Percentiles rank a stretch among this genome's conserved stretches.
Conservation (phyloP, 2,888 invertebrate species). For the Drosophila mettleri region DNA sequence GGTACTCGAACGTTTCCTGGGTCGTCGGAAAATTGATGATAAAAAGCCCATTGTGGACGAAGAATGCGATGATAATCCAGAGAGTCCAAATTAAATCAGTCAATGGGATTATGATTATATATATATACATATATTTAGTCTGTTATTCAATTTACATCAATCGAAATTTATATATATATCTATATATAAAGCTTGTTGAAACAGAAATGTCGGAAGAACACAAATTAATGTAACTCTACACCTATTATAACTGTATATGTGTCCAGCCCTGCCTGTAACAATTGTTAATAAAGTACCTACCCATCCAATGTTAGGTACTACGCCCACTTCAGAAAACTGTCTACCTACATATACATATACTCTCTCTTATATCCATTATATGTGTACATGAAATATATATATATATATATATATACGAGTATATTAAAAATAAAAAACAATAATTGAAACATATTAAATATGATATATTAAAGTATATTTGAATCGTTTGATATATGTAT, state of each 20-base stretch:
- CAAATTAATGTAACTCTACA: constrained; percentile 23
- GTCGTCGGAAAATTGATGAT: constrained; percentile 79
- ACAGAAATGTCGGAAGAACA: constrained; percentile 28
- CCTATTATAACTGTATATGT: constrained; percentile 5
- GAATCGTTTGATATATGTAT: constrained; percentile 49
- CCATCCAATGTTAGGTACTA: constrained; percentile 23
- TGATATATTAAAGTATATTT: constrained; percentile 33
- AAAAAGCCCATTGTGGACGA: constrained; percentile 82
- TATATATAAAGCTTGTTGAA: constrained; percentile 17
- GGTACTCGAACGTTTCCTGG: constrained; percentile 82
- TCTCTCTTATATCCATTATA: constrained; percentile 28
- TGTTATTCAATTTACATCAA: constrained; percentile 35
- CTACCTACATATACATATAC: constrained; percentile 32
- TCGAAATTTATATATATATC: constrained; percentile 13
- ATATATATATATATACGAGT: constrained; percentile 1
- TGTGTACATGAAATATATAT: constrained; percentile 21
- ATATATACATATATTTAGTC: constrained; percentile 24
- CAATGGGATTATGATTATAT: background rate
- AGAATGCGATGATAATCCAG: constrained; percentile 68
- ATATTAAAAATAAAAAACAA: constrained; percentile 7
- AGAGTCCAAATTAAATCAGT: constrained; percentile 47
- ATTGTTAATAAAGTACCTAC: constrained; percentile 54
- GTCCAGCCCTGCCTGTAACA: constrained; percentile 39
- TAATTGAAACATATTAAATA: constrained; percentile 31
- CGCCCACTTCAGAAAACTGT: constrained; percentile 25